phyloP scores from a whole-genome alignment of 2,888 invertebrate genomes.

The Liodrosophila aerea region DNA sequence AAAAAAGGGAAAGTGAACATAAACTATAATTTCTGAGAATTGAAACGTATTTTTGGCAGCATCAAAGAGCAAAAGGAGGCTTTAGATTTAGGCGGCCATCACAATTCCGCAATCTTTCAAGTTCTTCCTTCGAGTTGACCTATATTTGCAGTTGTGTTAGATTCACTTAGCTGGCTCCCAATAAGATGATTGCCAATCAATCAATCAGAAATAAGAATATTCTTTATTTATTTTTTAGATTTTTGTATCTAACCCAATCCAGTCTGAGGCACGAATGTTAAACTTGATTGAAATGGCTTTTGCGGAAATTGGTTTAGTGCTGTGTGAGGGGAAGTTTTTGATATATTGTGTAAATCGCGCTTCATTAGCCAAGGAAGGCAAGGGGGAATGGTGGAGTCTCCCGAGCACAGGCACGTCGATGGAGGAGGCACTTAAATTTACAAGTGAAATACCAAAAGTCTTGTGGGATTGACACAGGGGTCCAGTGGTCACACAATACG shows the following conservation, averaged over 20 bases:
- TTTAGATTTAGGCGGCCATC: too few relatives aligned
- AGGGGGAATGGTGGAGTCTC: not conserved
- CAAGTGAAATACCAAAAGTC: slow-evolving; percentile 44
- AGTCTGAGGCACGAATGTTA: too few relatives aligned
- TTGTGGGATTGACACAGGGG: slow-evolving; percentile 25
- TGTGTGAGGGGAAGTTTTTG: not conserved
- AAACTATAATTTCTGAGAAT: too few relatives aligned
- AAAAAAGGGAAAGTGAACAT: not conserved
- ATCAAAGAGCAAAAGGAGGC: too few relatives aligned
- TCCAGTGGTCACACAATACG: slow-evolving; percentile 26
- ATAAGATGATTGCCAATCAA: not conserved
- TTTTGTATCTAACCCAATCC: too few relatives aligned
- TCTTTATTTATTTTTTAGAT: not conserved
- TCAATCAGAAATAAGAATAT: not conserved
- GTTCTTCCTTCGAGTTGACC: too few relatives aligned
- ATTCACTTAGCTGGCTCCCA: not conserved
- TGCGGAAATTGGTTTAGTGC: not conserved
- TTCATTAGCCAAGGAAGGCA: slow-evolving; percentile 18
- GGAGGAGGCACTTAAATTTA: slow-evolving; percentile 31
- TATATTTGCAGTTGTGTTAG: not conserved
- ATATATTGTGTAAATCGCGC: slow-evolving; percentile 14
- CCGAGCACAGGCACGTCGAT: slow-evolving; percentile 1
- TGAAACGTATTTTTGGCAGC: too few relatives aligned
- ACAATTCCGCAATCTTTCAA: too few relatives aligned
- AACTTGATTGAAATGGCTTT: slow-evolving; percentile 14